Conservation (phyloP, 1,140 invertebrate species). For the Achatina immaculata region DNA sequence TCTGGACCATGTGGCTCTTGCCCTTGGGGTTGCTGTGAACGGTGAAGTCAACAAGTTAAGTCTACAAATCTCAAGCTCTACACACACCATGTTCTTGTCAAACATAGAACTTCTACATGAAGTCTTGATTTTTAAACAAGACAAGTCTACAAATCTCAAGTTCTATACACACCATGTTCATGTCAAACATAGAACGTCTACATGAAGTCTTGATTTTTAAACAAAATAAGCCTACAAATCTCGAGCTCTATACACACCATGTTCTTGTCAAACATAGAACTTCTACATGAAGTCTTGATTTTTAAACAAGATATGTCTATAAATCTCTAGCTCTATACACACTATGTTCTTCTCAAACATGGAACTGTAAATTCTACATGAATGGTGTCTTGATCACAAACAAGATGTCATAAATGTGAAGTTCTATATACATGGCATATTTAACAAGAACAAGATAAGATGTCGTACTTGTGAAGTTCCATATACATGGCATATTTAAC, state of each 20-base stretch:
- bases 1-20: slow-evolving; percentile 68
- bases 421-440: too few species aligned
- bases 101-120: too few species aligned
- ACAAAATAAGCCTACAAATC: neutral
- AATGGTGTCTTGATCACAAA: too few species aligned
- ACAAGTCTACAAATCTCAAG: neutral
- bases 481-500: too few species aligned
- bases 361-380: too few species aligned
- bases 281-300: too few species aligned
- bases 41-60: neutral
- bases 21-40: slow-evolving; percentile 60
- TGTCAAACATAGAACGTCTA: too few species aligned
- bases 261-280: neutral
- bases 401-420: too few species aligned
- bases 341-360: neutral
- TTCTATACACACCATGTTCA: neutral
- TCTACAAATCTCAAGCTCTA: neutral
- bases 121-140: too few species aligned
- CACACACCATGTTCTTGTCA: neutral
- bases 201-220: too few species aligned
- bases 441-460: too few species aligned
- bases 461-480: too few species aligned
- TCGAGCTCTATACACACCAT: neutral
- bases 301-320: neutral
- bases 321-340: neutral